A percentile compares a stretch with the other conserved stretches of the same genome.
Evolutionary conservation across 2,797 vertebrate species (phyloP).

Genomic region (Artibeus lituratus): DNA sequence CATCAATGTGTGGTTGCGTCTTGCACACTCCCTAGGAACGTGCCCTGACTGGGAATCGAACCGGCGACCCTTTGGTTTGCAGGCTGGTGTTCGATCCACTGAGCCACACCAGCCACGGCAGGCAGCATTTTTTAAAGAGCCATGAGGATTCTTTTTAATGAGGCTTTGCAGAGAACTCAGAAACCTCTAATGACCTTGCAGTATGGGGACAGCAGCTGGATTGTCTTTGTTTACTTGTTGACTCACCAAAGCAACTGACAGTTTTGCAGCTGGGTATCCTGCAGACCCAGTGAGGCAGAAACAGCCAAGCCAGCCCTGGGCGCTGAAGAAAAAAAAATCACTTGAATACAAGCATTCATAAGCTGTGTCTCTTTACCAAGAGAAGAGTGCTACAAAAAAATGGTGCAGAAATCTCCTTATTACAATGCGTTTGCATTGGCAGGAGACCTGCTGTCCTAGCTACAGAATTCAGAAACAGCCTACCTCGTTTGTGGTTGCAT

Average conservation of each 20-base stretch:
- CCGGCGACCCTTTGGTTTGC: no score
- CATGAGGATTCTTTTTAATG: background rate
- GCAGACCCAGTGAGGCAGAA: slow-evolving; percentile 23
- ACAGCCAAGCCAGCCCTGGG: background rate
- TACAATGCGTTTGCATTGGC: background rate
- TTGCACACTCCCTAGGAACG: no score
- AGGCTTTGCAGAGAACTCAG: slow-evolving; percentile 1
- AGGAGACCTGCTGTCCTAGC: background rate
- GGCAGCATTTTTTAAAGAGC: background rate
- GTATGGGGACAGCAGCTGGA: background rate
- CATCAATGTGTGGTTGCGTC: no score
- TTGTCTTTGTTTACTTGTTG: slow-evolving; percentile 39
- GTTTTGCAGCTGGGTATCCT: slow-evolving; percentile 20
- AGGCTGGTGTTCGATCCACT: no score
- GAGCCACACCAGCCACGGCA: background rate
- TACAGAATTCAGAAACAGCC: background rate
- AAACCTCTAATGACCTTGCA: background rate
- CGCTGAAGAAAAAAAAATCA: background rate
- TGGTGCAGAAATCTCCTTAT: background rate
- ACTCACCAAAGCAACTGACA: slow-evolving; percentile 35
- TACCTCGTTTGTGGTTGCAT: background rate
- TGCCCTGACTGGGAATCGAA: no score
- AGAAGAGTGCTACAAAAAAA: background rate
- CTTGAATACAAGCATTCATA: background rate
- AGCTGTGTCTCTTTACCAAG: background rate